Evolutionary conservation across 2,888 invertebrate species (phyloP), one percentile per base, ranked within the genome.

Genomic region (Erebia ligea): DNA sequence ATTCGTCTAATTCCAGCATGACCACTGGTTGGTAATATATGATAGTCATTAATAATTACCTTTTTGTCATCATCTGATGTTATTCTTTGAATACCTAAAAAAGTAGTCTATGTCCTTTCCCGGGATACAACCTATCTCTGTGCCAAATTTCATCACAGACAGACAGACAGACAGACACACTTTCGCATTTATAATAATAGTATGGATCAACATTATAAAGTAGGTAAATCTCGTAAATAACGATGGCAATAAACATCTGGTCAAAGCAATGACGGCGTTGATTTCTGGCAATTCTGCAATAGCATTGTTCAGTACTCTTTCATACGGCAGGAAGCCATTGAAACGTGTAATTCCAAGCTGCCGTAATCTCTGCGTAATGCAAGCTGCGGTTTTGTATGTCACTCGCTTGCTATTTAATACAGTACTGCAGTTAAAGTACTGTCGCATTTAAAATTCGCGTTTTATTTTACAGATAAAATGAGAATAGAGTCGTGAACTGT

Each of bases 301-400:
- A 50, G 45, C 63, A 63, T 48, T 54, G 61, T 70, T 70, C 59
- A 67, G 64, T 58, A 48, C 67, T 34, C 68, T 50, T 72, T 70
- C 42, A 73, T 61, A 42, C 56, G 56, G 61, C 65, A 62, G 64
- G 69, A 73, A 73, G 70, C 70, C 73, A 57, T 70, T 73, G 59
- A 68, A 73, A 62, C 70, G 68, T 73, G 67, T 70, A 69, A 72
- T 70, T 64, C 72, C 70, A 66, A 68, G 61, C 70, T 65, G 65
- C 65, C 50, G 59, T 70, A 70, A 70, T 73, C 70, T 73, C 68
- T 70, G 59, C 61, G 70, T 73, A 70, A 64, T 64, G 50, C 68
- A 68, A 70, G 42, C 64, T 70, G 48, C 59, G 57, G 68, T 58
- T 67, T 65, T 68, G 65, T 73, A 67, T 70, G 70, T 70, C 73